These are phyloP conservation scores for Acanthornis magna DNA, from an alignment of 2,797 vertebrate species.

Conservation along the genomic window DNA sequence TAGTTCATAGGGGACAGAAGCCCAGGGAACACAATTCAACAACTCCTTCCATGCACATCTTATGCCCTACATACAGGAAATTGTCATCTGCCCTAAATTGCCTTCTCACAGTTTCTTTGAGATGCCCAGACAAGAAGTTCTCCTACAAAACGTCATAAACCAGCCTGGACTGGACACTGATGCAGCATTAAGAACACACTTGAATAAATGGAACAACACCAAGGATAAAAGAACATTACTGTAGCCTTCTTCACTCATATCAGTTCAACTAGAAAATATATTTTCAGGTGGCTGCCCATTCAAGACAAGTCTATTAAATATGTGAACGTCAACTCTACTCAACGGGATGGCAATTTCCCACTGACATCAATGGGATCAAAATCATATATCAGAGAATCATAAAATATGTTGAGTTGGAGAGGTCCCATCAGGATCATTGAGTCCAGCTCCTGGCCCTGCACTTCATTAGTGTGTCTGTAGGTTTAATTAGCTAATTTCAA, in stretches of 20 bases:
- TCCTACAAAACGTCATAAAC: not conserved
- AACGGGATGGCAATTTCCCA: not conserved
- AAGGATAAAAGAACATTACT: not conserved
- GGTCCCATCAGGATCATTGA: rapidly evolving
- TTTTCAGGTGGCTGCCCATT: not conserved
- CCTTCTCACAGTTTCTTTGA: not conserved
- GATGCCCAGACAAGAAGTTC: not conserved
- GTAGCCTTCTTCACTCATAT: not conserved
- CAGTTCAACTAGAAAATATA: not conserved
- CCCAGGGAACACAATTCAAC: not conserved
- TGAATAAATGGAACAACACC: not conserved
- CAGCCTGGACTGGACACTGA: not conserved
- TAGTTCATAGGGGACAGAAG: not conserved
- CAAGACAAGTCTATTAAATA: not conserved
- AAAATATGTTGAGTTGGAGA: not conserved
- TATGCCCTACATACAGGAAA: not conserved
- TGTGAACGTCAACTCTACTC: not conserved
- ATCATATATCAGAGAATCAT: not conserved
- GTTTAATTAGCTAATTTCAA: not conserved
- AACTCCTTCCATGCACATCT: not conserved
- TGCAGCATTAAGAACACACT: not conserved
- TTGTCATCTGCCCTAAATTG: not conserved
- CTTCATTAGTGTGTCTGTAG: not conserved
- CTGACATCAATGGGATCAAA: not conserved
- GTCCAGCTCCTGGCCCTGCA: not conserved